A percentile compares a stretch with the other conserved stretches of the same genome.
Evolutionary conservation across 2,113 vertebrate genomes (phyloP).

Genomic region (Thinocorus orbignyianus): DNA sequence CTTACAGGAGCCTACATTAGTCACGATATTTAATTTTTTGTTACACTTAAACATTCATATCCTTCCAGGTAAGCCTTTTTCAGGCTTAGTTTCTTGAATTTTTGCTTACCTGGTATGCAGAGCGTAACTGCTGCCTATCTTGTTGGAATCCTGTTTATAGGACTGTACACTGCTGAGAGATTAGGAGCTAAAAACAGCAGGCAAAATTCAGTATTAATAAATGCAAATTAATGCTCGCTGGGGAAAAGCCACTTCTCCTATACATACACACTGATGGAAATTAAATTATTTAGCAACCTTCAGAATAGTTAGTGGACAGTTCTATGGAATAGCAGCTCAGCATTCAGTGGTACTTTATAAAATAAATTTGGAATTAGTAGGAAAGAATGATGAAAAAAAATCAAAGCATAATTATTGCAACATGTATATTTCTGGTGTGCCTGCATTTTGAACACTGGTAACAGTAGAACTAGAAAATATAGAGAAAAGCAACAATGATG

Average conservation of each 20-base stretch:
- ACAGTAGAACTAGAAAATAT: not conserved
- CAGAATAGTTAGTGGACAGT: not conserved
- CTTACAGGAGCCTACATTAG: not conserved
- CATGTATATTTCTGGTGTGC: not conserved
- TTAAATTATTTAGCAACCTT: constrained; percentile 47
- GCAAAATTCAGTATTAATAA: constrained; percentile 45
- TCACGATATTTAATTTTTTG: not conserved
- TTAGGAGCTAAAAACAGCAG: constrained; percentile 35
- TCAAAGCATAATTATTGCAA: not conserved
- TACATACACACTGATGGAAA: constrained; percentile 14
- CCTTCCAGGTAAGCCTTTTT: not conserved
- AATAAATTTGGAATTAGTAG: not conserved
- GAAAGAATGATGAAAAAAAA: constrained; percentile 1
- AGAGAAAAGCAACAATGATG: not conserved
- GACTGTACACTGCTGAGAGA: not conserved
- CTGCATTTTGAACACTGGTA: not conserved
- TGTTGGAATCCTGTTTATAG: not conserved
- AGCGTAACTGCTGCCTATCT: not conserved
- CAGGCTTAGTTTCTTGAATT: not conserved
- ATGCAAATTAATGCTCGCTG: constrained; percentile 46
- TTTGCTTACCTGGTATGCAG: not conserved
- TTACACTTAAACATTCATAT: not conserved
- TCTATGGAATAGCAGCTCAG: not conserved
- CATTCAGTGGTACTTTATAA: not conserved
- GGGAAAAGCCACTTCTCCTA: constrained; percentile 11